Base-by-base conservation (phyloP, 1,140 invertebrate species). In the Pinna nobilis region DNA sequence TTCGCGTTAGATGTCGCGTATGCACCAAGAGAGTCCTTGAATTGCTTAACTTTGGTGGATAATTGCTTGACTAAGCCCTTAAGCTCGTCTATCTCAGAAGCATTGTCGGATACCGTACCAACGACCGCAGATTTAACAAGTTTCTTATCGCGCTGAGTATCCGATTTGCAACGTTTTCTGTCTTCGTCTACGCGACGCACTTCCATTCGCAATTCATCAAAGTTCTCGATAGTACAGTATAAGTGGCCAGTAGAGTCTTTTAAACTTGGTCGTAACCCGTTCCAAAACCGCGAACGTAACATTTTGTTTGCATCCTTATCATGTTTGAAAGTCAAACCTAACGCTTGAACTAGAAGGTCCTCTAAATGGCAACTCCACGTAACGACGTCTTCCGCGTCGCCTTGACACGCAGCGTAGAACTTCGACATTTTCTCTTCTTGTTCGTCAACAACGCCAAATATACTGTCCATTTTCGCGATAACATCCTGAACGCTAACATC, bases 11-110 rank as follows among this genome's bases (percentile, higher is more conserved):
- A 20, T 51, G 28, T 20, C 25, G 20, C 32, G 20, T 50, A 20
- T n/a, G 49, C 63, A 32, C 51, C 44, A 33, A 1, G 18, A 20
- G 55, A 4, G 11, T 30, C 64, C 20, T 55, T n/a, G n/a, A n/a
- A n/a, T n/a, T n/a, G n/a, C n/a, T n/a, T n/a, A n/a, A n/a, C n/a
- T n/a, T 63, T 15, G 18, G 39, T 11, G 11, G 59, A 63, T 18
- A 65, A 25, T 28, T 72, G 70, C 37, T 65, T 47, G 0, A 72
- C 53, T 51, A 72, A 65, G 13, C 44, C 70, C 33, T 59, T 65
- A 0, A 72, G 23, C 50, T 72, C 61, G 15, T 55, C 51, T 18
- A 72, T 49, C 1, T 57, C 20, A n/a, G n/a, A n/a, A n/a, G n/a
- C n/a, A n/a, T n/a, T n/a, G n/a, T n/a, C n/a, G n/a, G n/a, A n/a